Evolutionary conservation across 92 coral and sea anemone genomes (phyloP), one percentile per base, ranked within the genome.

Genomic region (Siderastrea radians): DNA sequence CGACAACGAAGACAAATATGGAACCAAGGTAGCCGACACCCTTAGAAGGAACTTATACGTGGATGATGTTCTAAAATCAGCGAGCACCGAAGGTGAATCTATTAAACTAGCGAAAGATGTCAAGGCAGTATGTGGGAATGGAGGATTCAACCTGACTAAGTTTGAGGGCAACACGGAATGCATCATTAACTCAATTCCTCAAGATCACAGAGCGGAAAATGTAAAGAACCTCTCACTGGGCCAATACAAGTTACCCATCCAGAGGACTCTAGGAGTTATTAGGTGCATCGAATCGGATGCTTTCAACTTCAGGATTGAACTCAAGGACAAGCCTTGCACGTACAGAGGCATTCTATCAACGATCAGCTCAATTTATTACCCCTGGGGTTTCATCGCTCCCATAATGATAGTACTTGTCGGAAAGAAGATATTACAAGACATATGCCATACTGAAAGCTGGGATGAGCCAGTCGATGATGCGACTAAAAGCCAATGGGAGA

Each of bases 81-180:
- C 10, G 57, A 5, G 6, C 57, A 53, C 57, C 57, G 57, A 53
- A 53, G 57, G 10, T 53, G 57, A 53, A 53, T 5, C 57, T 9
- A 58, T 88, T 80, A 9, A 46, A 49, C 54, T 49, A 8, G n/a
- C 49, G n/a, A 61, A 74, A 48, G 64, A 3, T 16, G 60, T 74
- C 17, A 83, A 63, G 6, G 11, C 38, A 17, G n/a, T 89, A 50
- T 89, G 92, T 76, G 82, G 46, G 43, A 86, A 66, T 16, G 94
- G 88, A 16, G 94, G 94, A n/a, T 87, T 91, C 58, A 91, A 87
- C 83, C 75, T 91, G 7, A 80, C 87, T n/a, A 91, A 86, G 77
- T 91, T 91, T 46, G 84, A 82, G 43, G 79, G 3, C 88, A 90
- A 54, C 86, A 90, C 61, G 5, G 75, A 85, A 14, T 15, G 70